These are phyloP conservation scores for Standfussiana lucernea DNA, from an alignment of 2,888 invertebrate species.

Conservation along the genomic window DNA sequence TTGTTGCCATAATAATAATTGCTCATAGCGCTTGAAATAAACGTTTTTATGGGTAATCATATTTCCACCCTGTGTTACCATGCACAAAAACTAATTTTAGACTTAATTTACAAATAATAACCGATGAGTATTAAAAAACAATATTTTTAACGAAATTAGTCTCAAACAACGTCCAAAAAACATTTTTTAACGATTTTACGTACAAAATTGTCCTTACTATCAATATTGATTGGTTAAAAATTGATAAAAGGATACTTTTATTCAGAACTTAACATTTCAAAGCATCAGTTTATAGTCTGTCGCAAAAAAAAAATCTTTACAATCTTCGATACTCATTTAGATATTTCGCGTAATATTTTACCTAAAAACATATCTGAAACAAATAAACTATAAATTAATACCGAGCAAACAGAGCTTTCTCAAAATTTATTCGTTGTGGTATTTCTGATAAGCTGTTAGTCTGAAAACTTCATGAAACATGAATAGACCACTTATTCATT, in stretches of 20 bases:
- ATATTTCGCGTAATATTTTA: constrained; percentile 3
- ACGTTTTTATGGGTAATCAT: constrained; percentile 73
- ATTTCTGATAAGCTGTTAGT: constrained; percentile 20
- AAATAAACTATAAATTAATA: constrained; percentile 32
- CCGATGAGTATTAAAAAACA: constrained; percentile 78
- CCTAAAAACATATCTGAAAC: background rate
- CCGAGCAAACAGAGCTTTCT: constrained; percentile 7
- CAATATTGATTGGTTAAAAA: constrained; percentile 59
- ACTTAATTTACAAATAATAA: constrained; percentile 74
- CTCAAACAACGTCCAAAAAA: constrained; percentile 32
- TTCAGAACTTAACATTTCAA: constrained; percentile 29
- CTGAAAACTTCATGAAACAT: constrained; percentile 50
- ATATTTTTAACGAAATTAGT: constrained; percentile 60
- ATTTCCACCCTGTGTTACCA: constrained; percentile 83
- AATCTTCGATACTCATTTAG: too few relatives aligned
- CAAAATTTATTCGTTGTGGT: constrained; percentile 25
- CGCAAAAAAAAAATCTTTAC: background rate
- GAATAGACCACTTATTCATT: constrained; percentile 70
- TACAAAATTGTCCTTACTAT: constrained; percentile 57
- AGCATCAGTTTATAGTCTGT: constrained; percentile 35
- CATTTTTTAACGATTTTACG: constrained; percentile 21
- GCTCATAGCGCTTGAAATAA: constrained; percentile 64
- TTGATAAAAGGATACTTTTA: constrained; percentile 54
- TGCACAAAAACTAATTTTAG: constrained; percentile 74
- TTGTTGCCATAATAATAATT: constrained; percentile 62